Conservation (phyloP, 2,797 vertebrate species). For the Falco columbarius region DNA sequence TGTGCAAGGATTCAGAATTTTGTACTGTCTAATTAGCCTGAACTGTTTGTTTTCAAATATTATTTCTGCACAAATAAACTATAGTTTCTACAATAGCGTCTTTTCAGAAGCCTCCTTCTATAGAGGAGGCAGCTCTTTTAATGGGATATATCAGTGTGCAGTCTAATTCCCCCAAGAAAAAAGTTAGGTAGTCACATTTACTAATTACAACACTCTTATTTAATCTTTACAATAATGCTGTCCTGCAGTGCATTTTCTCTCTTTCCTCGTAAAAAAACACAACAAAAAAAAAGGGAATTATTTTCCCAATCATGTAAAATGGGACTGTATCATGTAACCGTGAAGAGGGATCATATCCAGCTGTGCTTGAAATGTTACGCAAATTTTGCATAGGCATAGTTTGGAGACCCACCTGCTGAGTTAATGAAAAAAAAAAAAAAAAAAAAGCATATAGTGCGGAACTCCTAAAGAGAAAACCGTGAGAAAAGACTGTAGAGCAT, state of each 20-base stretch:
- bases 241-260: background rate
- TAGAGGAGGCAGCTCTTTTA: background rate
- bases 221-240: background rate
- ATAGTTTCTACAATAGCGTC: background rate
- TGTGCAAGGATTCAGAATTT: background rate
- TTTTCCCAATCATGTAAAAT: background rate
- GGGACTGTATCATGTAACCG: background rate
- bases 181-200: background rate
- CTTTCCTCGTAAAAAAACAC: background rate
- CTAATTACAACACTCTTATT: background rate
- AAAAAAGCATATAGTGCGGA: background rate
- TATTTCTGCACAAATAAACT: background rate
- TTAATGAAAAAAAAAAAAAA: background rate
- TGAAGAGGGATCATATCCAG: background rate
- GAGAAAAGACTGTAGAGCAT: background rate
- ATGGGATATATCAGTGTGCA: background rate
- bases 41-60: background rate
- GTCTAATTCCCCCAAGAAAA: background rate
- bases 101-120: background rate
- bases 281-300: background rate
- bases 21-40: background rate
- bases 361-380: conserved; percentile 43
- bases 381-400: conserved; percentile 8
- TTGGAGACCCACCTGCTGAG: conserved; percentile 25
- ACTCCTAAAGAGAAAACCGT: conserved; percentile 4